Conservation (phyloP, 2,888 invertebrate genomes). For the Timema cristinae region DNA sequence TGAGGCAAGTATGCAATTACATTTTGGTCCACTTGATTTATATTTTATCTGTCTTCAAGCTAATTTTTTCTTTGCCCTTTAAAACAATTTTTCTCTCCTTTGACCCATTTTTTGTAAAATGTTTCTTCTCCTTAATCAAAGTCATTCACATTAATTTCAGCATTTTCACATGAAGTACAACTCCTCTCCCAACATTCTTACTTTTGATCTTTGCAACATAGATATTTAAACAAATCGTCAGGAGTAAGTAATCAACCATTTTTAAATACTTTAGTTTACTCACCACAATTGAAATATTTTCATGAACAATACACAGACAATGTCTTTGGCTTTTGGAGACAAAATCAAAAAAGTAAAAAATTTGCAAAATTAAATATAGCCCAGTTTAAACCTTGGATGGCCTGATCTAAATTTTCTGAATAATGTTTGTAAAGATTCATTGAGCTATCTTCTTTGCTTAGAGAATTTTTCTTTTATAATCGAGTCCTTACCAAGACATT, state of each 20-base stretch:
- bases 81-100: too few relatives aligned
- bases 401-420: neutral
- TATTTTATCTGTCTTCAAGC: constrained; percentile 3
- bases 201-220: constrained; percentile 10
- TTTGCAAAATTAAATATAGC: constrained; percentile 7
- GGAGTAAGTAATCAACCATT: neutral
- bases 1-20: neutral
- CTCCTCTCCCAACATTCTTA: neutral
- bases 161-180: neutral
- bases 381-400: neutral
- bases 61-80: constrained; percentile 5
- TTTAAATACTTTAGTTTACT: constrained; percentile 12
- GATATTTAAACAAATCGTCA: neutral
- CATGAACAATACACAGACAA: constrained; percentile 2
- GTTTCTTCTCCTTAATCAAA: neutral
- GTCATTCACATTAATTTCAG: constrained; percentile 9
- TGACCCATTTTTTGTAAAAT: neutral
- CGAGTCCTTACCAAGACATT: neutral
- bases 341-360: neutral
- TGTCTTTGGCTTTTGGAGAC: constrained; percentile 2
- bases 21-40: neutral
- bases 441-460: constrained; percentile 4
- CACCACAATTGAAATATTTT: constrained; percentile 7
- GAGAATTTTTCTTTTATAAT: neutral
- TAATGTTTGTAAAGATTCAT: constrained; percentile 1